Base-by-base conservation (phyloP, 2,888 invertebrate genomes). In the Napeogenes sylphis region DNA sequence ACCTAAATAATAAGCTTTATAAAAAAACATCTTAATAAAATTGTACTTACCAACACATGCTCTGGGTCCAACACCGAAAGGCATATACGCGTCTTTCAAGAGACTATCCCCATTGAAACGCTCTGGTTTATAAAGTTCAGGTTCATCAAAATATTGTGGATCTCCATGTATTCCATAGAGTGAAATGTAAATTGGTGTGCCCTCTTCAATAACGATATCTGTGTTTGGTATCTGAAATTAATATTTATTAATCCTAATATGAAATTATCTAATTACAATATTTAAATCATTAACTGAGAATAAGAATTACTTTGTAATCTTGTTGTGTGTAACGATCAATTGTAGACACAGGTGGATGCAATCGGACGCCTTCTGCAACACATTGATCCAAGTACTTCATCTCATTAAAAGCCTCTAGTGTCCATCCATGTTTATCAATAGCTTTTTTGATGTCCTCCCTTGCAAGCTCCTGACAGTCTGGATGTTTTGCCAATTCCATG, bases 361-460 rank as follows among this genome's bases (percentile, higher is more conserved):
- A 6, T 14, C 75, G 61, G 4, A 73, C 38, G 2, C 71, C 71
- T 62, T 76, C 76, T 14, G 68, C 64, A 8, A 75, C 61, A 46
- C 73, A 72, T 62, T 73, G 73, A 35, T 73, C 73, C 59, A 75
- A 56, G 35, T 71, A 76, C 54, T 71, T 70, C 74, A 76, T 73
- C 4, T 71, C 68, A 45, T 71, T 68, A 46, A 76, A 71, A 0
- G 70, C 73, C 3, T 74, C 70, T 1, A 71, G 59, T 0, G 68
- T 74, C 74, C 73, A 73, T 6, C 74, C 75, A 46, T 71, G 62
- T 45, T 68, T 58, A 1, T 64, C 61, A 2, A 72, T 65, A 12
- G 73, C 73, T 3, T 53, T 59, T 14, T 58, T 67, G 10, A 75
- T 67, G 32, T 71, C 70, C 12, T 64, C 63, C 30, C 71, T 69